Conservation (phyloP, 2,113 vertebrate genomes). For the Fulmarus glacialis region DNA sequence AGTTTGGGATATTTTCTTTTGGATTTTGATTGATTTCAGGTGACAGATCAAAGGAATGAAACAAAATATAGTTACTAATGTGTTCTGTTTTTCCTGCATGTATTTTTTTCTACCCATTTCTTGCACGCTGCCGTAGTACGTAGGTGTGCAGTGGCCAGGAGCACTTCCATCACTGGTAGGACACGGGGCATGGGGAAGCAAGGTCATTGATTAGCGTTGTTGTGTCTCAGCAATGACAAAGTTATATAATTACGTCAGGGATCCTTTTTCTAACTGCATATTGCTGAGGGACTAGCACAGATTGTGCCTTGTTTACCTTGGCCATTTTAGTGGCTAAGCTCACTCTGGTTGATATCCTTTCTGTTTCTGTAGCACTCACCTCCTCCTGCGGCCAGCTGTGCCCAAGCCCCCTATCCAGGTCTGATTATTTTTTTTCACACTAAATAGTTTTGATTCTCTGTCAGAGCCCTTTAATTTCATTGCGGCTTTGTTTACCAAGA, state of each 20-base stretch:
- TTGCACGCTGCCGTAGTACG: fast-evolving
- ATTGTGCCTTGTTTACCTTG: slow-evolving; percentile 6
- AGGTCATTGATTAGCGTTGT: fast-evolving
- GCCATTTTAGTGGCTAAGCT: not conserved
- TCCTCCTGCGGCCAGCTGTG: not conserved
- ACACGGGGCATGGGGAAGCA: not conserved
- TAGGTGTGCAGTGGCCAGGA: not conserved
- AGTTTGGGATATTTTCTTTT: not conserved
- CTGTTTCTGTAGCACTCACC: slow-evolving; percentile 4
- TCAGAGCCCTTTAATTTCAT: not conserved
- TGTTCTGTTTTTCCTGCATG: not conserved
- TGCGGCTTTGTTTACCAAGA: not conserved
- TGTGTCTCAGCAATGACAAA: not conserved
- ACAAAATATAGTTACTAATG: not conserved
- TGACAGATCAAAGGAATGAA: not conserved
- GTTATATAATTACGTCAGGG: not conserved
- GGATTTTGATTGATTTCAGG: not conserved
- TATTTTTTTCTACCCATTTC: not conserved
- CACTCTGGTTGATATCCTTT: not conserved
- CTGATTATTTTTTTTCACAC: slow-evolving; percentile 34
- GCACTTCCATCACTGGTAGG: not conserved
- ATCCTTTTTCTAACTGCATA: not conserved
- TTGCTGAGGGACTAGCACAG: not conserved
- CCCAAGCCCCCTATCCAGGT: not conserved
- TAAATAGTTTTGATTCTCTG: not conserved